These are phyloP conservation scores for Acanthosoma haemorrhoidale DNA, from an alignment of 2,888 invertebrate species.

Conservation along the genomic window DNA sequence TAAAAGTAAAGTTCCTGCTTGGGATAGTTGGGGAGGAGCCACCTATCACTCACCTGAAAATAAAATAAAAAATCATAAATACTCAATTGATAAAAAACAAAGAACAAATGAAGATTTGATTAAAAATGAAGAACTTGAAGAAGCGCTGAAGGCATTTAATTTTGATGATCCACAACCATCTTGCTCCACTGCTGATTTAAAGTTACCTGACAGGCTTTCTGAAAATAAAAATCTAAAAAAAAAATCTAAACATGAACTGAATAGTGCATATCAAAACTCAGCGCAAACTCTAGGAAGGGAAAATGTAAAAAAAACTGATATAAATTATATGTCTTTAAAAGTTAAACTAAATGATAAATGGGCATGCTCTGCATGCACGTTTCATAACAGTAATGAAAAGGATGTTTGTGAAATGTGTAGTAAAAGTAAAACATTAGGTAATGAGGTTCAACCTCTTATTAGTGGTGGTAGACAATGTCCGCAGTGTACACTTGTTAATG, in stretches of 20 bases:
- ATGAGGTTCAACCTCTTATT: slow-evolving; percentile 59
- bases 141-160: slow-evolving; percentile 53
- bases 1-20: slow-evolving; percentile 47
- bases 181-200: not conserved
- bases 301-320: slow-evolving; percentile 15
- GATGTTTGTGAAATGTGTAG: slow-evolving; percentile 72
- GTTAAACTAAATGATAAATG: slow-evolving; percentile 48
- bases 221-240: slow-evolving; percentile 16
- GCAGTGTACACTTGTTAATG: slow-evolving; percentile 69
- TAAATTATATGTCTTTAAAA: slow-evolving; percentile 27
- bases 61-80: slow-evolving; percentile 46
- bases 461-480: slow-evolving; percentile 71
- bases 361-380: slow-evolving; percentile 70
- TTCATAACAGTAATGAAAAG: slow-evolving; percentile 52
- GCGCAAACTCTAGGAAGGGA: slow-evolving; percentile 24
- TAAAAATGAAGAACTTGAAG: slow-evolving; percentile 54
- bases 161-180: slow-evolving; percentile 47
- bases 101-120: slow-evolving; percentile 42
- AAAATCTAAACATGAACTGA: slow-evolving; percentile 15
- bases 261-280: not conserved
- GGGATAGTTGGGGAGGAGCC: slow-evolving; percentile 70
- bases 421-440: slow-evolving; percentile 56
- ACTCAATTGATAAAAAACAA: slow-evolving; percentile 49
- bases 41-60: slow-evolving; percentile 66
- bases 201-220: not conserved